Evolutionary conservation across 2,888 invertebrate genomes (phyloP), one percentile per base, ranked within the genome.

Genomic region (Ectemnius continuus): DNA sequence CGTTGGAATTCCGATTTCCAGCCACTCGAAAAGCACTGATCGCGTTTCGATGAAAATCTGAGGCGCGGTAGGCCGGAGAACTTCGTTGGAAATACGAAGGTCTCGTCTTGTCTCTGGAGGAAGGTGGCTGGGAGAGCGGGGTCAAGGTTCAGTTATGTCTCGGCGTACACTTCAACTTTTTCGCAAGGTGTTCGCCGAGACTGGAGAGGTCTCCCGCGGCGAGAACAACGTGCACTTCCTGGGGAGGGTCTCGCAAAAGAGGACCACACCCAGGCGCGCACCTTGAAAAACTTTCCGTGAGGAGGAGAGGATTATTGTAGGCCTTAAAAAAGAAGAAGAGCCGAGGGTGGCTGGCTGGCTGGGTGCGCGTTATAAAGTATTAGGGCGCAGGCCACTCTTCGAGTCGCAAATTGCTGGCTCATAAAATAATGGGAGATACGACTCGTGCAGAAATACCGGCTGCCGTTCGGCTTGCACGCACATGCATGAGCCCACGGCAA

Each of bases 401-500:
- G 26, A 62, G 23, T n/a, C 70, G 58, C 68, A 66, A 76, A 81
- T 79, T 65, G 72, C 65, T 64, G 8, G 75, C 77, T 77, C 83
- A 62, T 86, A 85, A 86, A 86, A 63, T 79, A 82, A 71, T 61
- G 76, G 82, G 70, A 86, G 78, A 85, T 85, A 84, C 81, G 82
- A 70, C 70, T 52, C 52, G 69, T 11, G 79, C 75, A 71, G 83
- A 86, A 84, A 86, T 85, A 86, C 79, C 80, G 36, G 20, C 23
- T 23, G 23, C 52, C 20, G 61, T 62, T 61, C n/a, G n/a, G 60
- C 61, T 13, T 63, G 65, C 66, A 64, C 47, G 60, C 67, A 64
- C 69, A 68, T 16, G 52, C 52, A 52, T 36, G 36, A 36, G 36
- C 6, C 8, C 36, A 0, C 23, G 23, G 23, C 23, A 63, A 66